Conservation (phyloP, 2,888 invertebrate species). For the Lasioglossum vierecki region DNA sequence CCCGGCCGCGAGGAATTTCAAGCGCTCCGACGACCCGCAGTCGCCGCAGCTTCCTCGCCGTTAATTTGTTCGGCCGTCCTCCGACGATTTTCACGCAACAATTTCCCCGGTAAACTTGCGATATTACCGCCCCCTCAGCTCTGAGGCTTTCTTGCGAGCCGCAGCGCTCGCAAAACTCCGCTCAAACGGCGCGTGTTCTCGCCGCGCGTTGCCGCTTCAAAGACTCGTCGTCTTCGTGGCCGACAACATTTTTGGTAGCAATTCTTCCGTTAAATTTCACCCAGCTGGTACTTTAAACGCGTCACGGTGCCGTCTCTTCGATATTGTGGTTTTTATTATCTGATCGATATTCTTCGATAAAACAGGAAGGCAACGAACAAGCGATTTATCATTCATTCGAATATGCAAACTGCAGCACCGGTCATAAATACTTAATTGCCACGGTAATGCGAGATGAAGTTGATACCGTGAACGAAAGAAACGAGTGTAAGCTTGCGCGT, state of each 20-base stretch:
- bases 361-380: too few relatives aligned
- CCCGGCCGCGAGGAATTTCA: conserved; percentile 21
- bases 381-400: not conserved
- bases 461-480: not conserved
- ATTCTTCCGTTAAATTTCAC: not conserved
- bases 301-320: not conserved
- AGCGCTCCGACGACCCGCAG: conserved; percentile 13
- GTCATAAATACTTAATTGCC: not conserved
- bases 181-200: not conserved
- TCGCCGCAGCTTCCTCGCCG: conserved; percentile 3
- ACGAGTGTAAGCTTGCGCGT: not conserved
- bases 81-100: conserved; percentile 5
- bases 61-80: conserved; percentile 15
- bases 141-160: conserved; percentile 1
- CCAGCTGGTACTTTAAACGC: not conserved
- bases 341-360: too few relatives aligned
- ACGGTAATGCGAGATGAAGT: not conserved
- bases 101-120: not conserved
- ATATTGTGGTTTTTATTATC: too few relatives aligned
- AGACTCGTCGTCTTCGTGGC: not conserved
- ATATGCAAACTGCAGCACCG: not conserved
- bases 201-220: not conserved
- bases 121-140: not conserved
- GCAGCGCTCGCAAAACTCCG: not conserved
- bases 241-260: not conserved